These are phyloP conservation scores for Diplazon laetatorius DNA, from an alignment of 2,888 invertebrate species.

Conservation along the genomic window DNA sequence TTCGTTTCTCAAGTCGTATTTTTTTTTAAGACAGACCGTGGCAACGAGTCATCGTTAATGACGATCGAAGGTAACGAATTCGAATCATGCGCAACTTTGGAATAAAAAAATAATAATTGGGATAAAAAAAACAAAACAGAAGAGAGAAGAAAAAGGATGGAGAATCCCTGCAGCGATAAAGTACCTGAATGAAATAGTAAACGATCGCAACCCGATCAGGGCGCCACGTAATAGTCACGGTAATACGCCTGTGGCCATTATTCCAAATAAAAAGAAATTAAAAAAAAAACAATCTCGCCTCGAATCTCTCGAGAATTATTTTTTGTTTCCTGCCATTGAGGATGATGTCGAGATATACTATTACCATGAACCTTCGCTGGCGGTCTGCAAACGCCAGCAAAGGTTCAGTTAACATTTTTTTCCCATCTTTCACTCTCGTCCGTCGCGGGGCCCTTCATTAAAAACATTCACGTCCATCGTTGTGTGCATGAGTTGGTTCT, in stretches of 20 bases:
- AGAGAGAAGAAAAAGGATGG: not conserved
- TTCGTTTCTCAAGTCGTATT: too few relatives aligned
- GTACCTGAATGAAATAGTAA: not conserved
- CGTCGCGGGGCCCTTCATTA: not conserved
- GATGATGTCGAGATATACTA: slow-evolving; percentile 17
- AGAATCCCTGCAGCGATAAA: not conserved
- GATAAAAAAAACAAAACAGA: not conserved
- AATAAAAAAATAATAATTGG: slow-evolving; percentile 19
- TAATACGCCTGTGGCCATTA: slow-evolving; percentile 4
- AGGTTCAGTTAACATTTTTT: slow-evolving; percentile 19
- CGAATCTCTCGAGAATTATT: slow-evolving; percentile 23
- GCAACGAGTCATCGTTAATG: not conserved
- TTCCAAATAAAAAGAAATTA: too few relatives aligned
- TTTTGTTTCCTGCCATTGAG: not conserved
- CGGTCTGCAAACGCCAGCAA: not conserved
- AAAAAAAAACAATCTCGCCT: not conserved
- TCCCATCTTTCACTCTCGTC: not conserved
- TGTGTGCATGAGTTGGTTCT: slow-evolving; percentile 2
- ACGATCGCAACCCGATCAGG: not conserved
- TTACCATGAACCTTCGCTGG: too few relatives aligned
- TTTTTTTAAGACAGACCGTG: not conserved
- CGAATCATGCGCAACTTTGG: not conserved
- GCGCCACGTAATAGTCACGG: not conserved
- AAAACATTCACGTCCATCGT: slow-evolving; percentile 2
- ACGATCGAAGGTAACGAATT: not conserved